Evolutionary conservation across 2,888 invertebrate species (phyloP), one percentile per base, ranked within the genome.

Genomic region (Erpobdella octoculata): DNA sequence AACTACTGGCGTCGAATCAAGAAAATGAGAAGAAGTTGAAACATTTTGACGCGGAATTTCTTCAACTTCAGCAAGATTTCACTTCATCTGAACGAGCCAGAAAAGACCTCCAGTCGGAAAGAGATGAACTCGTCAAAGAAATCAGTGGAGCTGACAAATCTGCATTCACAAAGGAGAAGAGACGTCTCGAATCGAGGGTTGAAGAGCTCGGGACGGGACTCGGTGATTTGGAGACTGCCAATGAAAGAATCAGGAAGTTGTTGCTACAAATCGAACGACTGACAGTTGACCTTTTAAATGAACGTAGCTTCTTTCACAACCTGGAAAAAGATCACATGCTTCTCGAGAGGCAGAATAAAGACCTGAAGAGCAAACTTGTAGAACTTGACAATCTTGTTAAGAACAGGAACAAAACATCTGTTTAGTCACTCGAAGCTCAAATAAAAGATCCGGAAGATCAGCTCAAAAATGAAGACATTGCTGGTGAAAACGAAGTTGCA

Each of bases 171-270:
- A 83, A 83, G 73, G 98, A 98, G 83, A 97, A 96, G 86, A 90
- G 95, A 73, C 89, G 96, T 0, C 86, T 97, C 69, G 98, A 98
- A 83, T 91, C 92, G 64, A 88, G 93, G 83, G 94, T 98, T 82
- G 88, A 91, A 25, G 89, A 93, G 8, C 87, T 98, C 5, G 97
- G 97, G 81, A 97, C 98, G 80, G 97, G 97, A 83, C 95, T 96
- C 84, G 90, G 59, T 76, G 94, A 92, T 84, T 89, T 89, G 71
- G 97, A 97, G 85, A 88, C 93, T 74, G 86, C 91, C 74, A 89
- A 90, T 80, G 87, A 87, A 75, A 89, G 94, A 77, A 89, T 91
- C 71, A 72, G 70, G 15, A 73, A 71, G 41, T 35, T 48, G 28
- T 21, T 35, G 31, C 28, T 73, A 25, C 73, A 71, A 81, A 89